Conservation (phyloP, 2,113 vertebrate genomes). For the Dicrurus megarhynchus region DNA sequence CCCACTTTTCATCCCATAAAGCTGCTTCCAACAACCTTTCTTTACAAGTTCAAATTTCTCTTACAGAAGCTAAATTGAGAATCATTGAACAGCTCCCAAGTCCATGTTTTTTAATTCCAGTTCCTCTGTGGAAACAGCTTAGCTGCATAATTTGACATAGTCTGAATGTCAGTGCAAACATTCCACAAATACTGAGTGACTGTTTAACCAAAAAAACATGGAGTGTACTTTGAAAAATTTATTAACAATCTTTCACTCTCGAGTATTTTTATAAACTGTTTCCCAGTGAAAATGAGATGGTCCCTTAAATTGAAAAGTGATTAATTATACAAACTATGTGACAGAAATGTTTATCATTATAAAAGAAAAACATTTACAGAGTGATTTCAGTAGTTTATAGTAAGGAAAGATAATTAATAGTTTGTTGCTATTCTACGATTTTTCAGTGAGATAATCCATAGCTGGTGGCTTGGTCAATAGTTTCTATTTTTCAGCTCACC, state of each 20-base stretch:
- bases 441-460: constrained; percentile 41
- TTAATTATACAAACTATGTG: constrained; percentile 24
- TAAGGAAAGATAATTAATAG: constrained; percentile 51
- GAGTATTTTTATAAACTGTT: constrained; percentile 54
- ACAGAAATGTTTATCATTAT: constrained; percentile 55
- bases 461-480: background rate
- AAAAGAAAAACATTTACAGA: constrained; percentile 62
- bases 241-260: constrained; percentile 30
- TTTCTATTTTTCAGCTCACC: background rate
- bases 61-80: background rate
- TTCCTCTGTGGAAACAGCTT: background rate
- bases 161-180: background rate
- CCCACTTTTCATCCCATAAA: background rate
- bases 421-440: constrained; percentile 47
- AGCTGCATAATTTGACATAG: background rate
- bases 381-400: constrained; percentile 37
- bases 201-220: background rate
- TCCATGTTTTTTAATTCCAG: background rate
- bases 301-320: constrained; percentile 23
- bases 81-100: background rate
- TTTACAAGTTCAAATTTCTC: background rate
- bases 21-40: background rate
- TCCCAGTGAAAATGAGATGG: constrained; percentile 46
- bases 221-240: constrained; percentile 12
- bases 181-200: background rate